Conservation (phyloP, 2,797 vertebrate species). For the Ficedula albicollis region DNA sequence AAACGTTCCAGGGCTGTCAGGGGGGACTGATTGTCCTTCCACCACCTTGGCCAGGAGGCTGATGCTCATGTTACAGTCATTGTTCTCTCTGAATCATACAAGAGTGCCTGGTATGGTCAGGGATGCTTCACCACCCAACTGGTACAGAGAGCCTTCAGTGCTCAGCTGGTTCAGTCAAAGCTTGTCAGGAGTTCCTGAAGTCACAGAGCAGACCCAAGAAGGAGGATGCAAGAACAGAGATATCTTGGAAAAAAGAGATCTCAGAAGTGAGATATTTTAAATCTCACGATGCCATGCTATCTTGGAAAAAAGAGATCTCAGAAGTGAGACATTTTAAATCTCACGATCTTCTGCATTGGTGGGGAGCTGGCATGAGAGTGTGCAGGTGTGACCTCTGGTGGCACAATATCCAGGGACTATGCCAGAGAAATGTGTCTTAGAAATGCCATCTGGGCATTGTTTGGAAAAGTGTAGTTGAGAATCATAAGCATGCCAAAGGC, state of each 20-base stretch:
- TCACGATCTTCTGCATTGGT: background rate
- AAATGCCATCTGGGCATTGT: background rate
- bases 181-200: background rate
- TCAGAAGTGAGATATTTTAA: background rate
- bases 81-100: background rate
- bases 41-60: background rate
- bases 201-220: background rate
- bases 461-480: background rate
- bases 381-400: background rate
- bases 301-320: background rate
- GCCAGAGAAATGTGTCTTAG: background rate
- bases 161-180: background rate
- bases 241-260: background rate
- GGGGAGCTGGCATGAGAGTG: background rate
- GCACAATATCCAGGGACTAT: background rate
- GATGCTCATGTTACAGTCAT: background rate
- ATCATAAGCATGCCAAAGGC: background rate
- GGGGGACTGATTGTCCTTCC: background rate
- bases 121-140: fast-evolving
- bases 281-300: background rate
- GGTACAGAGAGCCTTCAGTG: fast-evolving
- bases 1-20: background rate
- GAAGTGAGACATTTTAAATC: background rate
- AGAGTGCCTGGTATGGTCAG: background rate
- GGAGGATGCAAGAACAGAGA: background rate